A percentile compares a stretch with the other conserved stretches of the same genome.
Conservation (phyloP, 2,113 vertebrate species). For the Carassius carassius region DNA sequence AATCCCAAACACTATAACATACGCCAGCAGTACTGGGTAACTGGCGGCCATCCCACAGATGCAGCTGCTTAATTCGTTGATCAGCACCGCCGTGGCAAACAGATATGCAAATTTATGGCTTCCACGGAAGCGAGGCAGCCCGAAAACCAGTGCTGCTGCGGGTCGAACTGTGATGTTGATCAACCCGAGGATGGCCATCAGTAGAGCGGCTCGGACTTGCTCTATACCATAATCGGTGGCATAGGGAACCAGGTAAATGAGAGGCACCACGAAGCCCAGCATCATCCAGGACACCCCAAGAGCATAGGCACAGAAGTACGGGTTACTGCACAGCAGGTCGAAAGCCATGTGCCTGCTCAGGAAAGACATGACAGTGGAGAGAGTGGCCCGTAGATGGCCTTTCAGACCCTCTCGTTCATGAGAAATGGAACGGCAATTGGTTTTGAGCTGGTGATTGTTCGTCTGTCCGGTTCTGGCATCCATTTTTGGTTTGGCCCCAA, state of each 20-base stretch:
- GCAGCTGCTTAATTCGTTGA: slow-evolving; percentile 82
- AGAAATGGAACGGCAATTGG: slow-evolving; percentile 2
- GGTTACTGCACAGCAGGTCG: slow-evolving; percentile 78
- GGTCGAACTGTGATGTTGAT: slow-evolving; percentile 83
- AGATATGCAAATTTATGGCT: slow-evolving; percentile 73
- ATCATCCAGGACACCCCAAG: slow-evolving; percentile 80
- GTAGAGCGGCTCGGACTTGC: slow-evolving; percentile 76
- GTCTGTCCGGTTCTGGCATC: not conserved
- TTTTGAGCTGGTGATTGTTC: not conserved
- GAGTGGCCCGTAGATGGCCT: not conserved
- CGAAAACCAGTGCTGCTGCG: slow-evolving; percentile 72
- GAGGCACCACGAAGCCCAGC: slow-evolving; percentile 79
- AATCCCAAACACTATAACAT: slow-evolving; percentile 75
- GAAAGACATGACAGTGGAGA: slow-evolving; percentile 39
- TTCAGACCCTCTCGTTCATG: slow-evolving; percentile 38
- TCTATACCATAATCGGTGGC: slow-evolving; percentile 72
- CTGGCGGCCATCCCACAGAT: slow-evolving; percentile 70
- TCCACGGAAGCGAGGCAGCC: slow-evolving; percentile 66
- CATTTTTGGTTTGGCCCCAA: slow-evolving; percentile 55
- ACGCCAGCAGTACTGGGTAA: slow-evolving; percentile 75
- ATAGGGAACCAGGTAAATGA: slow-evolving; percentile 82
- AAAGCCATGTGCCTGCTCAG: slow-evolving; percentile 80
- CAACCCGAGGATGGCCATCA: slow-evolving; percentile 80
- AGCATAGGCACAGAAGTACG: slow-evolving; percentile 75
- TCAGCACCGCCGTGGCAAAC: slow-evolving; percentile 69